Evolutionary conservation across 1,140 invertebrate genomes (phyloP).

Genomic region (Oscheius sp.): DNA sequence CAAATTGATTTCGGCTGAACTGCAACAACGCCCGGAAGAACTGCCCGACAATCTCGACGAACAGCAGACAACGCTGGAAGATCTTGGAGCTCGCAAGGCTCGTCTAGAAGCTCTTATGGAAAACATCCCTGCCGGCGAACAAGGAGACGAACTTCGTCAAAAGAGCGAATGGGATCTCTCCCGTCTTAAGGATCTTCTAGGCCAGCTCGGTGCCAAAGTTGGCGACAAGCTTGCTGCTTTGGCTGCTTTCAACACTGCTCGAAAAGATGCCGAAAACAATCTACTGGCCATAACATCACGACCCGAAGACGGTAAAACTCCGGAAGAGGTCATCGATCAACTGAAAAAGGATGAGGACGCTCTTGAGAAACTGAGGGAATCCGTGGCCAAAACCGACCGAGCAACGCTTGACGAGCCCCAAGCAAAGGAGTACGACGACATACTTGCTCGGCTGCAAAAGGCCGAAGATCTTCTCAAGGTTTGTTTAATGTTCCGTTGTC

Average conservation of each 20-base stretch:
- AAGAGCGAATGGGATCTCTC: slow-evolving; percentile 46
- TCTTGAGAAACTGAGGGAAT: neutral
- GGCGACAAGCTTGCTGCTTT: slow-evolving; percentile 52
- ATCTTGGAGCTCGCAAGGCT: slow-evolving; percentile 35
- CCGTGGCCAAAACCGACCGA: neutral
- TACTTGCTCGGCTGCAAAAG: neutral
- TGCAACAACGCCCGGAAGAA: slow-evolving; percentile 24
- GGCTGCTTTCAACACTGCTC: slow-evolving; percentile 31
- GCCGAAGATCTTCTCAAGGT: slow-evolving; percentile 12
- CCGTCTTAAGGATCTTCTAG: slow-evolving; percentile 40
- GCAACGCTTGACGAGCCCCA: slow-evolving; percentile 10
- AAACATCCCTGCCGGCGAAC: slow-evolving; percentile 33
- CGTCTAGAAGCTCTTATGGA: slow-evolving; percentile 40
- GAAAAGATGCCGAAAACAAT: slow-evolving; percentile 34
- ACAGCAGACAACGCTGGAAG: slow-evolving; percentile 36
- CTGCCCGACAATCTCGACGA: slow-evolving; percentile 40
- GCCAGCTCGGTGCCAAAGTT: slow-evolving; percentile 41
- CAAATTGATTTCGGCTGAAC: slow-evolving; percentile 15
- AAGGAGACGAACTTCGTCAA: slow-evolving; percentile 42
- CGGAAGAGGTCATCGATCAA: slow-evolving; percentile 8
- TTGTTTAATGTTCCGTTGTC: neutral
- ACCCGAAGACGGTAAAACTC: neutral
- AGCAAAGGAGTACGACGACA: slow-evolving; percentile 1
- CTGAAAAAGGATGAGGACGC: slow-evolving; percentile 7
- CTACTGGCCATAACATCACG: slow-evolving; percentile 4